phyloP scores from a whole-genome alignment of 2,888 invertebrate genomes.

The Hipparchia semele region DNA sequence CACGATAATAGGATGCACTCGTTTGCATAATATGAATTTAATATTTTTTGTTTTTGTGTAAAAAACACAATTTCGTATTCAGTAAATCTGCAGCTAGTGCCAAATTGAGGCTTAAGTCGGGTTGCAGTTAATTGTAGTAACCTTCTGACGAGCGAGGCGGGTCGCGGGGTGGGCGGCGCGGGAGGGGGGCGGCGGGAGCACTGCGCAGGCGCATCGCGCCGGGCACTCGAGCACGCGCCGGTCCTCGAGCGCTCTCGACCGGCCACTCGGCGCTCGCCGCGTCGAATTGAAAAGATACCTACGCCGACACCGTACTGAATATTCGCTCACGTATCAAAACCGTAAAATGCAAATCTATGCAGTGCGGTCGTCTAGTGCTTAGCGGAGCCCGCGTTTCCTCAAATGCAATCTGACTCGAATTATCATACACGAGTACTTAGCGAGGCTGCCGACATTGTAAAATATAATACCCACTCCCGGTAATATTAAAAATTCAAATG shows the following conservation, averaged over 20 bases:
- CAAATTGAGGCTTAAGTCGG: conserved; percentile 68
- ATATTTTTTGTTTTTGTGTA: conserved; percentile 41
- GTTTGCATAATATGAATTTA: conserved; percentile 30
- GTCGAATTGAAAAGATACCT: conserved; percentile 81
- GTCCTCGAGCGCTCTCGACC: conserved; percentile 72
- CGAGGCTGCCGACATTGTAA: conserved; percentile 58
- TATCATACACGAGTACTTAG: conserved; percentile 70
- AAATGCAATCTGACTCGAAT: conserved; percentile 76
- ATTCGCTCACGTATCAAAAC: conserved; percentile 81
- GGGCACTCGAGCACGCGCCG: conserved; percentile 78
- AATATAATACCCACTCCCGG: conserved; percentile 46
- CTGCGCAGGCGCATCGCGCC: conserved; percentile 71
- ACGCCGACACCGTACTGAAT: conserved; percentile 69
- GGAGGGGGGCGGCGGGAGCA: conserved; percentile 41
- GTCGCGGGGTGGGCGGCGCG: conserved; percentile 3
- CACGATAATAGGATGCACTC: conserved; percentile 19
- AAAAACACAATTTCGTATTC: conserved; percentile 46
- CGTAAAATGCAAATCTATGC: conserved; percentile 83
- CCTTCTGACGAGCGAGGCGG: conserved; percentile 52
- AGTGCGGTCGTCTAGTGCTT: conserved; percentile 77
- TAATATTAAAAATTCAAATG: conserved; percentile 35
- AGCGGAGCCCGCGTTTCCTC: conserved; percentile 68
- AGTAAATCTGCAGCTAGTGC: conserved; percentile 54
- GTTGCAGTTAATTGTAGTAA: conserved; percentile 76
- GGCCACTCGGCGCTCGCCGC: conserved; percentile 74